Base-by-base conservation (phyloP, 2,113 vertebrate genomes). In the Cyprinodon tularosa region DNA sequence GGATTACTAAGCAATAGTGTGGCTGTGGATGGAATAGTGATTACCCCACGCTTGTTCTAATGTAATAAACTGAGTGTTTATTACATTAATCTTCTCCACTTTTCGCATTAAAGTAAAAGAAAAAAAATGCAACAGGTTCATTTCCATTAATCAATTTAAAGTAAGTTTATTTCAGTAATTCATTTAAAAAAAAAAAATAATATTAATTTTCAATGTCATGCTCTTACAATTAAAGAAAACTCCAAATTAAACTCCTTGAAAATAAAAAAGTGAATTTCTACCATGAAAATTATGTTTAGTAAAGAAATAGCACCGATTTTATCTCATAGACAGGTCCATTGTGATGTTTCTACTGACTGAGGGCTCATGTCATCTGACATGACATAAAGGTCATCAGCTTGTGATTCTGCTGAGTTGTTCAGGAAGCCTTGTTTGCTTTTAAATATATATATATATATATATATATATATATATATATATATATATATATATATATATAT, bases 1-100 rank as follows among this genome's bases (percentile, higher is more conserved):
- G 96, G 97, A 98, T 98, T 97, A 98, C 94, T 95, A 96, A 96
- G 95, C 95, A 96, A 96, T 95, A 97, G 94, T 96, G 95, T 93
- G 93, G 95, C 94, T 94, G 95, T 90, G 91, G 94, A 96, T 95
- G 95, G 95, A 94, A 94, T 90, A 73, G 92, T 95, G 94, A 97
- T 96, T 96, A 95, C 86, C 88, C 82, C 95, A 95, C 94, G 94
- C 94, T 93, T 93, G 93, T 92, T 93, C 90, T 93, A 88, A 85
- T 74, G 29, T 29, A 29, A 29, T 29, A 29, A 29, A 29, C 29
- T 29, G 29, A 29, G 29, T 29, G 29, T 29, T 29, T 29, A 29
- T 1, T n/a, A 9, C 50, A 57, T 57, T 20, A 20, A 20, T 57
- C 20, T 57, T 57, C 17, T n/a, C 5, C 20, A 17, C 50, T 57